These are phyloP conservation scores for Chrysolina americana DNA, from an alignment of 2,888 invertebrate genomes.

Conservation along the genomic window DNA sequence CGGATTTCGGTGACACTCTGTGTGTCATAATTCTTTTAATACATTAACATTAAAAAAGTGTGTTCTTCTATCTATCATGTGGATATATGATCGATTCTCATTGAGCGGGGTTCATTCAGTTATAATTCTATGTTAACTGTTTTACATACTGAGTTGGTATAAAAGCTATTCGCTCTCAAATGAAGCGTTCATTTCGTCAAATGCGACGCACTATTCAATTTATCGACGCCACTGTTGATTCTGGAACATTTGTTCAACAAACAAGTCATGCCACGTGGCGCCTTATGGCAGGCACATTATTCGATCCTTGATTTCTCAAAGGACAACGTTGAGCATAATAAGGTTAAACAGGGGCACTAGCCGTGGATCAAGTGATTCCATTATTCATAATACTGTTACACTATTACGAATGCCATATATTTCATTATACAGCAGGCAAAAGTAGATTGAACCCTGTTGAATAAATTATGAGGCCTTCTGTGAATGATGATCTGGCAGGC, in stretches of 20 bases:
- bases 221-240: neutral
- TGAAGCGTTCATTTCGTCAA: no score
- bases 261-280: constrained; percentile 38
- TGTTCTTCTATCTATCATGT: no score
- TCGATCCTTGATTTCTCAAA: constrained; percentile 56
- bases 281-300: constrained; percentile 37
- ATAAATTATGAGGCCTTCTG: constrained; percentile 21
- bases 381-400: constrained; percentile 56
- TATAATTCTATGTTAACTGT: no score
- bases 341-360: constrained; percentile 54
- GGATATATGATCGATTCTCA: no score
- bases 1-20: no score
- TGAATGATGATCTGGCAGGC: neutral
- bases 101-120: no score
- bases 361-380: constrained; percentile 48
- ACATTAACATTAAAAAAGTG: no score
- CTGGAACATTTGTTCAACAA: constrained; percentile 16
- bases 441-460: constrained; percentile 28
- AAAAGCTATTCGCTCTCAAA: no score
- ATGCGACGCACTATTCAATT: no score
- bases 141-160: no score
- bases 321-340: constrained; percentile 50
- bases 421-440: constrained; percentile 38
- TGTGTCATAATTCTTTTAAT: no score
- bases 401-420: constrained; percentile 49